Base-by-base conservation (phyloP, 2,113 vertebrate species). In the Melospiza georgiana region DNA sequence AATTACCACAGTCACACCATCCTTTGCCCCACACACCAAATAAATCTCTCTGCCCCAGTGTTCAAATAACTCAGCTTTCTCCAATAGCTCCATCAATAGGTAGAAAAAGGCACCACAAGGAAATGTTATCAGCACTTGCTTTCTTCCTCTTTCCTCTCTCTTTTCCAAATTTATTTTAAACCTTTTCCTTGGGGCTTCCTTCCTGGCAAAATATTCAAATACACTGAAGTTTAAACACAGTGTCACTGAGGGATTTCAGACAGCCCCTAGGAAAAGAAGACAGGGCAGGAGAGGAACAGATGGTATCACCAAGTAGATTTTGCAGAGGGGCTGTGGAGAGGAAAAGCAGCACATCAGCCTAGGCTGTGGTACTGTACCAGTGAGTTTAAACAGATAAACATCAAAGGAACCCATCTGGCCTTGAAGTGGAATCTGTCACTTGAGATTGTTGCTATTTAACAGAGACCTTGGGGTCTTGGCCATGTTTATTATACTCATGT, bases 331-430 rank as follows among this genome's bases (percentile, higher is more conserved):
- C 31, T 84, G 52, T 27, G 54, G n/a, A 72, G 79, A 84, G 85
- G 65, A 81, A 92, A 92, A 90, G 46, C 92, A 94, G 80, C 0
- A 0, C 75, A 65, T 30, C 52, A 87, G 87, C 65, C 80, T 43
- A 3, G 83, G 48, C 79, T 78, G 49, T n/a, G 65, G 72, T 24
- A 37, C 52, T 51, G 57, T 12, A 54, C 0, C 0, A 94, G 78
- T 28, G 76, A 87, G n/a, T 90, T 94, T 78, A 78, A 95, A 84
- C 72, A 94, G 87, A 94, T 72, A 92, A 96, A 96, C 94, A 95
- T 93, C 94, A 94, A 93, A 94, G 83, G 62, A 86, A 90, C 76
- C 44, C 92, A 51, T 81, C 83, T 78, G 85, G 85, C 96, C 96
- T 94, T 93, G 90, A 94, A 92, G 88, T 81, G 57, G 72, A 90